These are phyloP conservation scores for Dipus sagitta DNA, from an alignment of 2,797 vertebrate species.

Conservation along the genomic window DNA sequence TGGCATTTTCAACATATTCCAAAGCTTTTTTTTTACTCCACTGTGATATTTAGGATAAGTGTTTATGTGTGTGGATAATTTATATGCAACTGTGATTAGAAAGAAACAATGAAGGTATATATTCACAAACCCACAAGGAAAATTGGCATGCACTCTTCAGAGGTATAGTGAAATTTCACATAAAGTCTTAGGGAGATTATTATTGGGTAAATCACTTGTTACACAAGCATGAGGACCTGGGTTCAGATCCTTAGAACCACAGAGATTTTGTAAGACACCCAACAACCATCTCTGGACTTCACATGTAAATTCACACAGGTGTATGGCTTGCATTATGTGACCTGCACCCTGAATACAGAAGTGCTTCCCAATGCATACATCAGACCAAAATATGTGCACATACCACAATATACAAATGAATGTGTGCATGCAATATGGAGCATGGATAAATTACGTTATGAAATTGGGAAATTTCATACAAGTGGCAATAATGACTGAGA, in stretches of 20 bases:
- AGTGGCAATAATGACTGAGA: background rate
- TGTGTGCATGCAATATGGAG: background rate
- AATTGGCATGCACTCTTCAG: background rate
- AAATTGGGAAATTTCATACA: background rate
- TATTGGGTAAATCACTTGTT: no score
- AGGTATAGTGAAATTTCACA: background rate
- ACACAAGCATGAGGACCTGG: no score
- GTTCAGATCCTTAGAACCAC: no score
- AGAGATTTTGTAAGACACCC: no score
- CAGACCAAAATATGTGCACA: no score
- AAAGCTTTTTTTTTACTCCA: background rate
- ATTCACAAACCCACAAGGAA: constrained; percentile 22
- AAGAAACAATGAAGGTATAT: background rate
- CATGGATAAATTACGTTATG: background rate
- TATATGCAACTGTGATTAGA: background rate
- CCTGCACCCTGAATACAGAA: no score
- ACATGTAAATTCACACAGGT: no score
- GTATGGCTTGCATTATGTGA: no score
- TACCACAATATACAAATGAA: no score
- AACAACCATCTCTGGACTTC: no score
- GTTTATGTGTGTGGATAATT: background rate
- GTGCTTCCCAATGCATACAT: no score
- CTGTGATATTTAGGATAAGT: background rate
- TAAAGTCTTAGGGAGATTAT: no score
- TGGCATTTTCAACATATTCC: constrained; percentile 13